phyloP scores from a whole-genome alignment of 2,113 vertebrate species.

The Ceratotherium simum region DNA sequence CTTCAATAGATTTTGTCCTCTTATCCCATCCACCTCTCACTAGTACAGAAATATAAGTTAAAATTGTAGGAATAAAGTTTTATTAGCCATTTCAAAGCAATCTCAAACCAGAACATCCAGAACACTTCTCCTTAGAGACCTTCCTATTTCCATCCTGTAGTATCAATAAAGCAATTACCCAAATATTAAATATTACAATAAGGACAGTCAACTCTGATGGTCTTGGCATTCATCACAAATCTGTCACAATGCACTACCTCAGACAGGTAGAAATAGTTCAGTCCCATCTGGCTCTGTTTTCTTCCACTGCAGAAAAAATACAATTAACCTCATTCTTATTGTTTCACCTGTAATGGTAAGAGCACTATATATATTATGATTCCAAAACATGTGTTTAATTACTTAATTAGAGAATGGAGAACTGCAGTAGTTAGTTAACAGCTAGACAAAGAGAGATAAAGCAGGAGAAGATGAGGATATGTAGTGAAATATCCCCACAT shows the following conservation, averaged over 20 bases:
- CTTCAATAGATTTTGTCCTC: not conserved
- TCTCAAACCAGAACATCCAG: not conserved
- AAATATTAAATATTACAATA: not conserved
- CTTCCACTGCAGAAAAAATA: conserved; percentile 10
- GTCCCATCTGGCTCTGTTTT: conserved; percentile 1
- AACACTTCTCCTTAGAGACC: not conserved
- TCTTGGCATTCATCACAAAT: not conserved
- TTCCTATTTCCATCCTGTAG: not conserved
- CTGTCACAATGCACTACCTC: not conserved
- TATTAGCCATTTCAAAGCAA: conserved; percentile 28
- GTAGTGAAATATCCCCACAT: not conserved
- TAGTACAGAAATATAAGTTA: not conserved
- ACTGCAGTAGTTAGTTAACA: not conserved
- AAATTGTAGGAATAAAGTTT: not conserved
- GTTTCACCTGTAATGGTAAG: conserved; percentile 58
- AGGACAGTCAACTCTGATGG: not conserved
- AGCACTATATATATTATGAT: not conserved
- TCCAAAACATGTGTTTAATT: conserved; percentile 62
- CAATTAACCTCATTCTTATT: conserved; percentile 41
- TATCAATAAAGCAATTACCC: not conserved
- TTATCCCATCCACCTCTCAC: not conserved
- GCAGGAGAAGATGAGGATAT: not conserved
- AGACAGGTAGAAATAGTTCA: not conserved
- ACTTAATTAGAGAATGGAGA: conserved; percentile 39
- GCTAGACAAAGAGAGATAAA: not conserved